Percentiles rank a stretch among this genome's conserved stretches.
Evolutionary conservation across 2,888 invertebrate species (phyloP).

Genomic region (Eupithecia inturbata): DNA sequence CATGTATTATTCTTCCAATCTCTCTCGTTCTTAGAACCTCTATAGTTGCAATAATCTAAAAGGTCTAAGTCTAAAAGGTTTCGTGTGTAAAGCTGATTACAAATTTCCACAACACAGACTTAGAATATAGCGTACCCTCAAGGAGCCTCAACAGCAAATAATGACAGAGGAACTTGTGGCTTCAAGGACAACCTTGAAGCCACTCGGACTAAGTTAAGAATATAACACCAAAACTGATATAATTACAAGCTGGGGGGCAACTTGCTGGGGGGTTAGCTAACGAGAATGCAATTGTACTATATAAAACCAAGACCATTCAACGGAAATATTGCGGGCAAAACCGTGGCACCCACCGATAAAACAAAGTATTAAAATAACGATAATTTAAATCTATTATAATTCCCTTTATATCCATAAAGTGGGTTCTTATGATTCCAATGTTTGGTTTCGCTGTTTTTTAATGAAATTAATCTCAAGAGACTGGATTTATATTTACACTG

Average conservation of each 20-base stretch:
- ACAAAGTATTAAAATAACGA: neutral
- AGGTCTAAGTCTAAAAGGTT: too few species aligned
- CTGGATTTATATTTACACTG: slow-evolving; percentile 17
- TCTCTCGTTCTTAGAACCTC: too few species aligned
- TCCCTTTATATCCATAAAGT: slow-evolving; percentile 25
- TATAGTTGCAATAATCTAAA: too few species aligned
- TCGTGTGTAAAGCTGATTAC: neutral
- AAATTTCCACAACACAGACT: neutral
- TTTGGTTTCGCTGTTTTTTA: slow-evolving; percentile 31
- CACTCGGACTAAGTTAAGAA: slow-evolving; percentile 37
- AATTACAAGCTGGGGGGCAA: too few species aligned
- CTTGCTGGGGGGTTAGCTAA: too few species aligned
- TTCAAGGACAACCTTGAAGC: slow-evolving; percentile 23
- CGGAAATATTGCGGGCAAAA: neutral
- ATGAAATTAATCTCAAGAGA: slow-evolving; percentile 35
- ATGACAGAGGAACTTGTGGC: slow-evolving; percentile 28
- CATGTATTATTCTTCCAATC: too few species aligned
- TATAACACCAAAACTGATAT: slow-evolving; percentile 36
- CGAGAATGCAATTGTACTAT: too few species aligned
- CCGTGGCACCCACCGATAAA: neutral
- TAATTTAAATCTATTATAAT: slow-evolving; percentile 11
- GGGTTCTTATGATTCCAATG: slow-evolving; percentile 31
- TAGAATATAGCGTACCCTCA: neutral
- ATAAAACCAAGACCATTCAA: too few species aligned
- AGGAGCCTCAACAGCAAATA: slow-evolving; percentile 10